phyloP scores from a whole-genome alignment of 2,113 vertebrate species.

The Trichomycterus rosablanca region DNA sequence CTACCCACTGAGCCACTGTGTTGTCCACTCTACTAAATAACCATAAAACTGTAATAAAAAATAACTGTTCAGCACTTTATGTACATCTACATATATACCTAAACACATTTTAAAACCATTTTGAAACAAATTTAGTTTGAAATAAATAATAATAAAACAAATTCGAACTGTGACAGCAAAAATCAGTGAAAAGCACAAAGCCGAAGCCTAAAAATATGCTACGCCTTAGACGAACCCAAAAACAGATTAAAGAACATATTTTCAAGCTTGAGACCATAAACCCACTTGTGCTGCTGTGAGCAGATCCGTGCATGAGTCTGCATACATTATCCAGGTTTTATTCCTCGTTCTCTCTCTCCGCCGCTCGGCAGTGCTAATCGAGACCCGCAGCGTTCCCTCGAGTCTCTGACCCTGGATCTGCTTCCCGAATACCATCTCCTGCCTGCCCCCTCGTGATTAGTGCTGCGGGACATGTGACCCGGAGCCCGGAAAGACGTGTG shows the following conservation, averaged over 20 bases:
- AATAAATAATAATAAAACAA: no score
- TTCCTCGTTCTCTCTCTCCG: conserved; percentile 2
- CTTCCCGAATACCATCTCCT: conserved; percentile 24
- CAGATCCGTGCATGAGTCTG: conserved; percentile 19
- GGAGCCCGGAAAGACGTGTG: conserved; percentile 1
- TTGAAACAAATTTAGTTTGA: no score
- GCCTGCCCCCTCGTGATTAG: conserved; percentile 1
- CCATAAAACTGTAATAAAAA: no score
- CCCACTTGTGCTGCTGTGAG: conserved; percentile 7
- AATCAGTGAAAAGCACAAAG: not conserved
- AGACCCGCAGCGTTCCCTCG: conserved; percentile 26
- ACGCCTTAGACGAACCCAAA: conserved; percentile 13
- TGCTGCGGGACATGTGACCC: conserved; percentile 12
- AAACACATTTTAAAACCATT: no score
- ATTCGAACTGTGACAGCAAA: not conserved
- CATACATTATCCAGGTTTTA: conserved; percentile 33
- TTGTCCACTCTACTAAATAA: no score
- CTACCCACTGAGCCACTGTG: no score
- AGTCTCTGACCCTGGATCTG: conserved; percentile 17
- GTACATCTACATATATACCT: no score
- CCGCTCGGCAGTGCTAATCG: conserved; percentile 33
- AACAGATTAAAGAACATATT: conserved; percentile 25
- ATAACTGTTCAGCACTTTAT: no score
- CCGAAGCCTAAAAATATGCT: not conserved
- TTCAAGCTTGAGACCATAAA: conserved; percentile 16